Conservation (phyloP, 2,113 vertebrate genomes). For the Copsychus sechellarum region DNA sequence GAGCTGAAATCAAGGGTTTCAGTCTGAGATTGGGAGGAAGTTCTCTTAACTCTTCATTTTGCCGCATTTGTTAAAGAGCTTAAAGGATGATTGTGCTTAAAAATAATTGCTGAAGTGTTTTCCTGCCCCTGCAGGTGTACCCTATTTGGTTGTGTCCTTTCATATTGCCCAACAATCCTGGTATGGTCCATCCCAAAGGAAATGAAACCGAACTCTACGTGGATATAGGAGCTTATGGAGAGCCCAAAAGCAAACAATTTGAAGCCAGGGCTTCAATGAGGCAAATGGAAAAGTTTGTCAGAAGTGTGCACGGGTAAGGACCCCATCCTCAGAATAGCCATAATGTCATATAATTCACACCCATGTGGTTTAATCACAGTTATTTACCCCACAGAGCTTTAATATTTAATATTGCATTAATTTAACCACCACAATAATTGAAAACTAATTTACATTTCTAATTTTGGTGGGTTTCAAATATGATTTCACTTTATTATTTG, state of each 20-base stretch:
- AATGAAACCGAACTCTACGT: slow-evolving; percentile 89
- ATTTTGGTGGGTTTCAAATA: background rate
- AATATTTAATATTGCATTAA: background rate
- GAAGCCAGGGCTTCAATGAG: slow-evolving; percentile 88
- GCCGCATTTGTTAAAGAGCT: background rate
- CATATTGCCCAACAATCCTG: slow-evolving; percentile 86
- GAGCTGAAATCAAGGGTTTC: background rate
- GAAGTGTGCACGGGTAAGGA: slow-evolving; percentile 91
- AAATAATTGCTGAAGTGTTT: background rate
- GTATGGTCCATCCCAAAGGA: slow-evolving; percentile 95
- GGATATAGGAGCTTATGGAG: slow-evolving; percentile 94
- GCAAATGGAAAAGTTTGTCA: slow-evolving; percentile 94
- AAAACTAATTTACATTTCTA: background rate
- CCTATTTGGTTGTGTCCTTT: slow-evolving; percentile 97
- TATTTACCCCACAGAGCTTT: background rate
- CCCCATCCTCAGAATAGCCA: background rate
- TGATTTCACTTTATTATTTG: background rate
- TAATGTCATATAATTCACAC: background rate
- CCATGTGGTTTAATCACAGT: background rate
- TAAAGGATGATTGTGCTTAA: background rate
- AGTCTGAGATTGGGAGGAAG: background rate
- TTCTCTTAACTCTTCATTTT: background rate
- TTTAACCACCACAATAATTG: background rate
- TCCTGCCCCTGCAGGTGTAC: slow-evolving; percentile 83
- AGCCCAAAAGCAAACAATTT: slow-evolving; percentile 91